A percentile compares a stretch with the other conserved stretches of the same genome.
phyloP scores from a whole-genome alignment of 2,113 vertebrate species.

The Gallinago undulata region DNA sequence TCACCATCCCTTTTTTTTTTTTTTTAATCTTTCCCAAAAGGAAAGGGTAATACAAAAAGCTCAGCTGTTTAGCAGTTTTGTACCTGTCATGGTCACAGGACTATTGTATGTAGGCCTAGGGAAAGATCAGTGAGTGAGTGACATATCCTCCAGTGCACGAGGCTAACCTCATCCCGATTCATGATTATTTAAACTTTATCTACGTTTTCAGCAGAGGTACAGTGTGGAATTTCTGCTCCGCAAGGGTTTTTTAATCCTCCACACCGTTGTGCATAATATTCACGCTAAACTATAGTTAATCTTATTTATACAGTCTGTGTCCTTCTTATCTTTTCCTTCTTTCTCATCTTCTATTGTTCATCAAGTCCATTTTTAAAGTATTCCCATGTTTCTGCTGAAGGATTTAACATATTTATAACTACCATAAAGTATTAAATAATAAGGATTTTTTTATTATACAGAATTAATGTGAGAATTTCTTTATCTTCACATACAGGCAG shows the following conservation, averaged over 20 bases:
- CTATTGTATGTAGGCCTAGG: neutral
- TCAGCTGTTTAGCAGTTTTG: neutral
- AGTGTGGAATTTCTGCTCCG: neutral
- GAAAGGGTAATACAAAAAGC: neutral
- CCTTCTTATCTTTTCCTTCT: neutral
- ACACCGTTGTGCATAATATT: neutral
- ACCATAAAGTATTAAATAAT: neutral
- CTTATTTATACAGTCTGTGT: neutral
- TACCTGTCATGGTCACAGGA: accelerated
- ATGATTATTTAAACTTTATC: neutral
- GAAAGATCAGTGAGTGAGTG: neutral
- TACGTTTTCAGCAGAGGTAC: neutral
- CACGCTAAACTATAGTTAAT: neutral
- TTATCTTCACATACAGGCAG: neutral
- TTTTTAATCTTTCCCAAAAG: neutral
- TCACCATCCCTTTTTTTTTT: neutral
- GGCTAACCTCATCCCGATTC: neutral
- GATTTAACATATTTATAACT: neutral
- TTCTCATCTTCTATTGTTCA: neutral
- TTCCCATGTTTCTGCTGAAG: neutral
- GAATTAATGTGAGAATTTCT: neutral
- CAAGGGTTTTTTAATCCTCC: neutral
- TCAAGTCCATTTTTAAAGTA: neutral
- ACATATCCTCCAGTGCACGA: neutral
- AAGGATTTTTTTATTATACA: neutral